Conservation (phyloP, 2,113 vertebrate genomes). For the Heterotis niloticus region DNA sequence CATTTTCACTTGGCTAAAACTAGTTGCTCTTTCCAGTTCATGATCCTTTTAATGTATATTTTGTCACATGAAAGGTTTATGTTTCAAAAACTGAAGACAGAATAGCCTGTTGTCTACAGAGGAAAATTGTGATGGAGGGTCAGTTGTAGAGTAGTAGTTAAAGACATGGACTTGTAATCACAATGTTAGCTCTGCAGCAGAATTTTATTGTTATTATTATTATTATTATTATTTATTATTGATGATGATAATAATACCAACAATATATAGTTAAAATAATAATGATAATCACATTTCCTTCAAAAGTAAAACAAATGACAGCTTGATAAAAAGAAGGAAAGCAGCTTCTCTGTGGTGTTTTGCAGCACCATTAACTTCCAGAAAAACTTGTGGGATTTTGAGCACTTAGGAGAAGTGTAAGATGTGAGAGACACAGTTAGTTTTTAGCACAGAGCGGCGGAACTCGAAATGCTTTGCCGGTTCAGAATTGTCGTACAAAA, state of each 20-base stretch:
- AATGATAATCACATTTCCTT: neutral
- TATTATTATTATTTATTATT: no score
- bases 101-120: conserved; percentile 12
- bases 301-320: neutral
- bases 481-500: neutral
- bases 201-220: no score
- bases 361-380: neutral
- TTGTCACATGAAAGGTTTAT: neutral
- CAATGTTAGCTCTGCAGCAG: neutral
- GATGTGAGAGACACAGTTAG: neutral
- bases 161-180: neutral
- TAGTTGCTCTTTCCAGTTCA: neutral
- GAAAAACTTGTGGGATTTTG: neutral
- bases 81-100: neutral
- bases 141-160: neutral
- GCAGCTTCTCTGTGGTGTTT: neutral
- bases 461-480: neutral
- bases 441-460: neutral
- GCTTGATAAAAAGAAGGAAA: neutral
- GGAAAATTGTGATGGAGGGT: neutral
- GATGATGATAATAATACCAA: no score
- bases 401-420: neutral
- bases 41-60: neutral
- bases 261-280: no score
- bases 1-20: neutral